Evolutionary conservation across 1,140 invertebrate species (phyloP).

Genomic region (Penaeus japonicus): DNA sequence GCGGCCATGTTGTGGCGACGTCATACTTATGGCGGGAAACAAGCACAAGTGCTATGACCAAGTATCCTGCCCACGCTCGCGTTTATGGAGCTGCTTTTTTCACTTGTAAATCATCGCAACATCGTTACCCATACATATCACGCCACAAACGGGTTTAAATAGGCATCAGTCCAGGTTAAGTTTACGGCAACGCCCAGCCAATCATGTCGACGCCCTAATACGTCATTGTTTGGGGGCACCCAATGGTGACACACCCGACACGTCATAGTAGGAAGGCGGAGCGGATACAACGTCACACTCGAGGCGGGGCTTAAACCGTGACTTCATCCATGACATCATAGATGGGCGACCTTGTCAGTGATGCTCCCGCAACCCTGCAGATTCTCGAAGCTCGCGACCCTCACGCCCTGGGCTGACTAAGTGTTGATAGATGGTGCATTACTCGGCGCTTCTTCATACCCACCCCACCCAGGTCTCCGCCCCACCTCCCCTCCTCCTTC

Average conservation of each 20-base stretch:
- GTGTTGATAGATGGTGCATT: no score
- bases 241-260: no score
- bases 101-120: not conserved
- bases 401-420: not conserved
- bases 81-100: not conserved
- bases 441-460: no score
- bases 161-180: not conserved
- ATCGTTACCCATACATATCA: slow-evolving; percentile 1
- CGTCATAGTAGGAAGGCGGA: no score
- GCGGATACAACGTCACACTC: slow-evolving; percentile 10
- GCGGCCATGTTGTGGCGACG: no score
- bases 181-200: slow-evolving; percentile 10
- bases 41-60: no score
- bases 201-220: not conserved
- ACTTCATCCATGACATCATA: slow-evolving; percentile 38
- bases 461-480: no score
- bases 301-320: not conserved
- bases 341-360: slow-evolving; percentile 29
- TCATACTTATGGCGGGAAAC: no score
- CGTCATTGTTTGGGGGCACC: not conserved
- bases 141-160: not conserved
- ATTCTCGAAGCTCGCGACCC: slow-evolving; percentile 31
- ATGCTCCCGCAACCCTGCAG: slow-evolving; percentile 24
- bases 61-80: no score
- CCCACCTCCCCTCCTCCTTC: no score